Conservation (phyloP, 2,113 vertebrate species). For the Xenopus tropicalis region UCB_Xtro_10.0 CM004447.2:19011501-19012000, state of each 20-base stretch:
- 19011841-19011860: conserved; percentile 40
- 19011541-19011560: no score
- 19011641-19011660: neutral
- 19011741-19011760: neutral
- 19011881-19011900: conserved; percentile 52
- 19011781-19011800: conserved; percentile 18
- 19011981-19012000: conserved; percentile 54
- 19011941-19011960: conserved; percentile 31
- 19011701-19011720: neutral
- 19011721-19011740: neutral
- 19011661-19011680: neutral
- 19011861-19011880: conserved; percentile 52
- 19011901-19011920: conserved; percentile 50
- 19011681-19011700: conserved; percentile 1
- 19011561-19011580: no score
- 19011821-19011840: conserved; percentile 26
- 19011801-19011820: conserved; percentile 45
- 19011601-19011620: no score
- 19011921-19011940: conserved; percentile 48
- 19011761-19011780: conserved; percentile 14
- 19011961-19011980: conserved; percentile 47
- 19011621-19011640: no score
- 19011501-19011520: neutral
- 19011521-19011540: neutral
- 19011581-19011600: no score